A percentile compares a stretch with the other conserved stretches of the same genome.
These are phyloP conservation scores for Lagocephalus sceleratus DNA, from an alignment of 2,797 vertebrate species.

Conservation along the genomic window DNA sequence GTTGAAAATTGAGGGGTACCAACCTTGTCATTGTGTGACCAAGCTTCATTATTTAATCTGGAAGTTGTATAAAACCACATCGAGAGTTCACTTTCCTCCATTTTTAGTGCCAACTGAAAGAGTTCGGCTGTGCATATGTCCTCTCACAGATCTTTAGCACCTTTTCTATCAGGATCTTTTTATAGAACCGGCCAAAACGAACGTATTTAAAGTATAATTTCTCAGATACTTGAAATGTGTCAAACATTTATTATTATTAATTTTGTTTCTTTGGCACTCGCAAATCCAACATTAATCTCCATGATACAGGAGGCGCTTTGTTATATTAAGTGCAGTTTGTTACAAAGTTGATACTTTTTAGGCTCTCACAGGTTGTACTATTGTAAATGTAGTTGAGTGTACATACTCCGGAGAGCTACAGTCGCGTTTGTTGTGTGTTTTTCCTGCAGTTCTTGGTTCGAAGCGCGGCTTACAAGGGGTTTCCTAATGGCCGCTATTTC, in stretches of 20 bases:
- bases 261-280: constrained; percentile 21
- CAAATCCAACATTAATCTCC: constrained; percentile 46
- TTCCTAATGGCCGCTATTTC: constrained; percentile 46
- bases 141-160: constrained; percentile 25
- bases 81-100: constrained; percentile 5
- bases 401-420: constrained; percentile 69
- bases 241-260: constrained; percentile 8
- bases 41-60: background rate
- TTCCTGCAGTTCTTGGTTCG: constrained; percentile 60
- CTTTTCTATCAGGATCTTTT: constrained; percentile 28
- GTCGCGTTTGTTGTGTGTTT: constrained; percentile 64
- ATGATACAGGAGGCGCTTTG: constrained; percentile 57
- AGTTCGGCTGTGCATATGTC: constrained; percentile 13
- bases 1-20: too few species aligned
- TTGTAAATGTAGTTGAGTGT: constrained; percentile 79
- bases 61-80: constrained; percentile 7
- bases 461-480: constrained; percentile 44
- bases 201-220: constrained; percentile 26
- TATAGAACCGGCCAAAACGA: constrained; percentile 27
- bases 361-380: constrained; percentile 68
- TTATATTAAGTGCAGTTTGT: constrained; percentile 72
- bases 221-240: constrained; percentile 58
- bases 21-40: too few species aligned
- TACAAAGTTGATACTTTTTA: constrained; percentile 58
- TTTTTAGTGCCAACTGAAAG: constrained; percentile 28